A percentile compares a stretch with the other conserved stretches of the same genome.
These are phyloP conservation scores for Drosophila infuscata DNA, from an alignment of 2,888 invertebrate species.

Conservation along the genomic window DNA sequence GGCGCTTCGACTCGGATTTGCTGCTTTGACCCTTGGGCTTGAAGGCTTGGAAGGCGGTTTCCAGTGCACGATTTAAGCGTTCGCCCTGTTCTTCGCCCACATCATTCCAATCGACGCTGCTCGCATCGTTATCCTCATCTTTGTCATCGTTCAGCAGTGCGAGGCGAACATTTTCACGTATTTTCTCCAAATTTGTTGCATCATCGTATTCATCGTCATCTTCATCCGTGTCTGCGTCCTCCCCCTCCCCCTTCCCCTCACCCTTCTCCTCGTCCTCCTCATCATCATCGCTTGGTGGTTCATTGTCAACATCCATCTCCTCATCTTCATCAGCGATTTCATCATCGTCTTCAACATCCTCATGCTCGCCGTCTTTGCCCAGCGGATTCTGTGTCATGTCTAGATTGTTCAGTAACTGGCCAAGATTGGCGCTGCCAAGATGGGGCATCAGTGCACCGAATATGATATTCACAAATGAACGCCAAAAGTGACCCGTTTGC, in stretches of 20 bases:
- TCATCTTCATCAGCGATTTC: neutral
- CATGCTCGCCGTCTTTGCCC: conserved; percentile 7
- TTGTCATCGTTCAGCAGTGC: conserved; percentile 37
- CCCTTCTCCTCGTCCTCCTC: conserved; percentile 2
- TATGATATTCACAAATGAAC: conserved; percentile 46
- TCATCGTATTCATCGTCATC: conserved; percentile 19
- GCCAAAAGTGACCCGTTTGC: conserved; percentile 54
- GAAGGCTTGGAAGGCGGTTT: conserved; percentile 51
- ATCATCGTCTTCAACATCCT: neutral
- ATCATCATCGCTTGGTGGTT: neutral
- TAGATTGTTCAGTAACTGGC: conserved; percentile 48
- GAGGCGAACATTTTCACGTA: conserved; percentile 65
- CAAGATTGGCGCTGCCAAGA: conserved; percentile 39
- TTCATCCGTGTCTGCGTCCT: conserved; percentile 6
- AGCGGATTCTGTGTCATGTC: conserved; percentile 60
- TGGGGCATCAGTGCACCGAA: conserved; percentile 34
- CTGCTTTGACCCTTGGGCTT: conserved; percentile 15
- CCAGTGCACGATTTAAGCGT: conserved; percentile 63
- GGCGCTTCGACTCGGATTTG: conserved; percentile 29
- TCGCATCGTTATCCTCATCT: conserved; percentile 39
- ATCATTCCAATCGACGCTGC: conserved; percentile 74
- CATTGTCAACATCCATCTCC: conserved; percentile 5
- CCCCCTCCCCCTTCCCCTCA: neutral
- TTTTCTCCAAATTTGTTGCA: conserved; percentile 28
- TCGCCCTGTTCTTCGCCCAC: conserved; percentile 61